These are phyloP conservation scores for Helostoma temminkii DNA, from an alignment of 2,797 vertebrate species.

Conservation along the genomic window DNA sequence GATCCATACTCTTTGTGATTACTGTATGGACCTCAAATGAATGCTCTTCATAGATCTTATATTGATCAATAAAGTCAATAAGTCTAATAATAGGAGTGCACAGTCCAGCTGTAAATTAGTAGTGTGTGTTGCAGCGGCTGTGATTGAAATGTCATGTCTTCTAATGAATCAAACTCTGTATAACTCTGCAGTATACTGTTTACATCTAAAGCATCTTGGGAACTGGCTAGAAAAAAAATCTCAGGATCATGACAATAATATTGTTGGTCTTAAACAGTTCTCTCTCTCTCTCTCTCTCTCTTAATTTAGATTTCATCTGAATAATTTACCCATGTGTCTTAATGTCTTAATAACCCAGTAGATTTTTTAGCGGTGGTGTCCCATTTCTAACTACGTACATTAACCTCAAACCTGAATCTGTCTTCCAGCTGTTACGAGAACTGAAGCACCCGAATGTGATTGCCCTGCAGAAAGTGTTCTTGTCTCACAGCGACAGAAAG, in stretches of 20 bases:
- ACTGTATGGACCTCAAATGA: not conserved
- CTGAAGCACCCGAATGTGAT: constrained; percentile 98
- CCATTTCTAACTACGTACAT: not conserved
- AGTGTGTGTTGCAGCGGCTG: not conserved
- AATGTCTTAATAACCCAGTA: no score
- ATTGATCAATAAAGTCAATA: not conserved
- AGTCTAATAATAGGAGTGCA: not conserved
- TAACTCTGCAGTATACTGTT: no score
- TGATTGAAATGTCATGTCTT: not conserved
- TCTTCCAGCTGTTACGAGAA: constrained; percentile 93
- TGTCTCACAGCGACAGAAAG: constrained; percentile 98
- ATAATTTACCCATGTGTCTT: not conserved
- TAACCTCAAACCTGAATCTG: constrained; percentile 26
- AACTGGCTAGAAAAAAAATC: no score
- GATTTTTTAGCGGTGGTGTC: not conserved
- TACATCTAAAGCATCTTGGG: no score
- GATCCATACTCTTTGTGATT: no score
- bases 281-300: no score
- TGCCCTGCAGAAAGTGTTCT: constrained; percentile 97
- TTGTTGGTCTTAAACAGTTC: no score
- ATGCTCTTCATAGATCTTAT: not conserved
- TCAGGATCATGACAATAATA: no score
- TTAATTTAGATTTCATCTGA: no score
- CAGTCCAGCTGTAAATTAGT: not conserved
- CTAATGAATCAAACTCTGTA: no score